Conservation (phyloP, 1,140 invertebrate genomes). For the Diuraphis noxia region DNA sequence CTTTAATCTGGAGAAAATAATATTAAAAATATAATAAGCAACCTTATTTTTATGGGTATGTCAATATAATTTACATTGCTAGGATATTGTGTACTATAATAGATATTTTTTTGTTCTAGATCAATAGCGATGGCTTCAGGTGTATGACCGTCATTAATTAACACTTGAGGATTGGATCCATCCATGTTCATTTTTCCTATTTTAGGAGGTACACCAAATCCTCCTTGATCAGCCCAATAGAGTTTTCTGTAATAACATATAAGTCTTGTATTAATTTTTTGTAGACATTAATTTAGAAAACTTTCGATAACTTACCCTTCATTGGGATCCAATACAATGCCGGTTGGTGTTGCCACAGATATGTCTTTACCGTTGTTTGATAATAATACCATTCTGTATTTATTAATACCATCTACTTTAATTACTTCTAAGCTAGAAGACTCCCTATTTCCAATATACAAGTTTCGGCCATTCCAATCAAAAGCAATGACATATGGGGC, state of each 20-base stretch:
- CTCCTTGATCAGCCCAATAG: slow-evolving; percentile 96
- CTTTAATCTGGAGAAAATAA: slow-evolving; percentile 64
- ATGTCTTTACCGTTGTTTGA: slow-evolving; percentile 85
- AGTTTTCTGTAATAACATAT: slow-evolving; percentile 68
- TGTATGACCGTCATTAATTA: slow-evolving; percentile 68
- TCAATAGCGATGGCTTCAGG: slow-evolving; percentile 87
- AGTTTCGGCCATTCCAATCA: slow-evolving; percentile 94
- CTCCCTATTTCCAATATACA: slow-evolving; percentile 90
- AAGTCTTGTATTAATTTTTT: background rate
- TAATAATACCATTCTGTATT: slow-evolving; percentile 83
- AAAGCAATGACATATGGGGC: slow-evolving; percentile 89
- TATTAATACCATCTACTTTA: slow-evolving; percentile 80
- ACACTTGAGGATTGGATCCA: slow-evolving; percentile 75
- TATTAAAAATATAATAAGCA: background rate
- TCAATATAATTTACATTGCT: slow-evolving; percentile 41
- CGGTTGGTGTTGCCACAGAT: slow-evolving; percentile 85
- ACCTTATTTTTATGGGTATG: background rate
- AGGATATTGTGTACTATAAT: slow-evolving; percentile 75
- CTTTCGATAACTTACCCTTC: slow-evolving; percentile 71
- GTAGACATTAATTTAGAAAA: background rate
- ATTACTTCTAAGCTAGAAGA: slow-evolving; percentile 93
- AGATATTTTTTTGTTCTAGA: slow-evolving; percentile 79
- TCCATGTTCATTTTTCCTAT: slow-evolving; percentile 94
- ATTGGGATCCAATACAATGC: slow-evolving; percentile 86
- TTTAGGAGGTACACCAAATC: slow-evolving; percentile 85